Percentiles rank a stretch among this genome's conserved stretches.
phyloP scores from a whole-genome alignment of 2,797 vertebrate species.

The Smutsia temminckii region DNA sequence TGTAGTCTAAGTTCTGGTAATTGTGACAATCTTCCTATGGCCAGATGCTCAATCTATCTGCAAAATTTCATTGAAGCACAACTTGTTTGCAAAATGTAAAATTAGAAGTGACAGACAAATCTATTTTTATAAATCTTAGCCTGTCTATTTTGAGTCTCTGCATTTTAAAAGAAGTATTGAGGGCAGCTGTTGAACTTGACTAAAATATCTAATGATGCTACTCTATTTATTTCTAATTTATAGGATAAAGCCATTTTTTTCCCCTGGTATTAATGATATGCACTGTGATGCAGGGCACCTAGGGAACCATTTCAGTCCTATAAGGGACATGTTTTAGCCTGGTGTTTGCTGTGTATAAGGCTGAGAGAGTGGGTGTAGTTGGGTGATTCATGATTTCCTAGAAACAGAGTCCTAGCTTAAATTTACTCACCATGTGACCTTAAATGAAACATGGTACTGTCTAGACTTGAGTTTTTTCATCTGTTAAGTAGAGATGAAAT shows the following conservation, averaged over 20 bases:
- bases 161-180: conserved; percentile 74
- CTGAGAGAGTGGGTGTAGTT: background rate
- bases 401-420: background rate
- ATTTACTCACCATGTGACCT: background rate
- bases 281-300: background rate
- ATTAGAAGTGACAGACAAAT: conserved; percentile 81
- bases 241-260: background rate
- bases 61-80: conserved; percentile 75
- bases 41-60: conserved; percentile 73
- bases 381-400: conserved; percentile 22
- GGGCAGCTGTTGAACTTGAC: conserved; percentile 77
- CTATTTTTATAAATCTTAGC: conserved; percentile 79
- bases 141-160: conserved; percentile 75
- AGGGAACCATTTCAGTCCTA: background rate
- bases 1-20: conserved; percentile 55
- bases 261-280: background rate
- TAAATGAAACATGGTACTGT: conserved; percentile 29
- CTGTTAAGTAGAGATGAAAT: conserved; percentile 24
- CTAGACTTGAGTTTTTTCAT: conserved; percentile 27
- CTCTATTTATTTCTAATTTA: conserved; percentile 61
- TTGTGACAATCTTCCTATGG: conserved; percentile 58
- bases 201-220: conserved; percentile 67
- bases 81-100: conserved; percentile 72
- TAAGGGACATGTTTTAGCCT: background rate
- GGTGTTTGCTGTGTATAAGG: background rate